Percentiles rank a stretch among this genome's conserved stretches.
Conservation (phyloP, 2,888 invertebrate genomes). For the Romanomermis culicivorax region DNA sequence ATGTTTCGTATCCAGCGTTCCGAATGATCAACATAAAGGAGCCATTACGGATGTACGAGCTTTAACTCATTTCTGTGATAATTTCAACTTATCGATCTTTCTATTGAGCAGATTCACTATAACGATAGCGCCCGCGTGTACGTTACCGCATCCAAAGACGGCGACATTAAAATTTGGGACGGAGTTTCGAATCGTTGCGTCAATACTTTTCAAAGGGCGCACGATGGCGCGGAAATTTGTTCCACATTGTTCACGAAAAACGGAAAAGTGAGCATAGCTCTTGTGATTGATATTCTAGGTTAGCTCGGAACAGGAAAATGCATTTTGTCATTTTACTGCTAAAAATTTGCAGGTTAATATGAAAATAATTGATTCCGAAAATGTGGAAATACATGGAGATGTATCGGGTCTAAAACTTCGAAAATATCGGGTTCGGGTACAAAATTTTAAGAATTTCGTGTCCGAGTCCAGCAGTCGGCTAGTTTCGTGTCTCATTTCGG, state of each 20-base stretch:
- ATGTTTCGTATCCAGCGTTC: slow-evolving; percentile 77
- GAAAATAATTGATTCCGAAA: no score
- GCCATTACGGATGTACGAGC: slow-evolving; percentile 31
- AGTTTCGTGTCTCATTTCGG: no score
- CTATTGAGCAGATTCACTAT: slow-evolving; percentile 35
- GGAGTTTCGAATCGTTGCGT: slow-evolving; percentile 77
- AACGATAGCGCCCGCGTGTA: slow-evolving; percentile 48
- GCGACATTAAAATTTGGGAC: slow-evolving; percentile 87
- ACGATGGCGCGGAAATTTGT: slow-evolving; percentile 78
- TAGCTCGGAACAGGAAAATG: no score
- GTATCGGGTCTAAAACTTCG: no score
- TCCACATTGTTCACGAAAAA: slow-evolving; percentile 81
- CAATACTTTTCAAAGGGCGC: slow-evolving; percentile 75
- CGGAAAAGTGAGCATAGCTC: slow-evolving; percentile 51
- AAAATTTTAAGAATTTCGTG: no score
- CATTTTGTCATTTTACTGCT: no score
- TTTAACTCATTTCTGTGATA: background rate
- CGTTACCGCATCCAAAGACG: slow-evolving; percentile 74
- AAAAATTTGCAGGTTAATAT: no score
- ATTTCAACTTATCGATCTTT: no score
- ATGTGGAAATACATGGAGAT: no score
- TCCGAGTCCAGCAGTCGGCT: no score
- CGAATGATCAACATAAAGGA: slow-evolving; percentile 38
- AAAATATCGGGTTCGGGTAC: no score
- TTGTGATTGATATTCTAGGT: no score